Percentiles rank a stretch among this genome's conserved stretches.
These are phyloP conservation scores for Aphelocoma californica DNA, from an alignment of 2,797 vertebrate species.

Conservation along the genomic window DNA sequence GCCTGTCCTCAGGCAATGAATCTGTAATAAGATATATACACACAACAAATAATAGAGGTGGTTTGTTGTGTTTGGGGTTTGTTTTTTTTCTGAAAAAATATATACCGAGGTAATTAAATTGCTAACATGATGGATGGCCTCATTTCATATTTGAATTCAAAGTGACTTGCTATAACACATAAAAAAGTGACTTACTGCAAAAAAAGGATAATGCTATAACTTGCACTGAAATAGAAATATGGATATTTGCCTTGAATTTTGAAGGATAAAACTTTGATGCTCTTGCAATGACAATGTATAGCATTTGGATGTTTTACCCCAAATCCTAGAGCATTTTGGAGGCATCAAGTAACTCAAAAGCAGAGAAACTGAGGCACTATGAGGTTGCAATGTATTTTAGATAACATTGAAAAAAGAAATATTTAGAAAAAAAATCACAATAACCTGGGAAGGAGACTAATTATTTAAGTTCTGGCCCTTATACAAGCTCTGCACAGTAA, in stretches of 20 bases:
- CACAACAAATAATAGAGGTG: conserved; percentile 80
- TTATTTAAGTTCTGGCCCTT: background rate
- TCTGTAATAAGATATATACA: conserved; percentile 87
- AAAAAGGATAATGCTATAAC: conserved; percentile 24
- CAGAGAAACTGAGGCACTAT: background rate
- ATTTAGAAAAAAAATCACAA: background rate
- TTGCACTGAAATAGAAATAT: conserved; percentile 43
- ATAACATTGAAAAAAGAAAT: background rate
- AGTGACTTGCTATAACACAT: conserved; percentile 74
- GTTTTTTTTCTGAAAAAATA: conserved; percentile 82
- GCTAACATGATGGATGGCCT: conserved; percentile 96
- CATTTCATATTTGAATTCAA: conserved; percentile 86
- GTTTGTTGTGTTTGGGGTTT: conserved; percentile 67
- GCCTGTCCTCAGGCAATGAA: conserved; percentile 80
- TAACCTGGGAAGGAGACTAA: background rate
- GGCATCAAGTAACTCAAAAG: background rate
- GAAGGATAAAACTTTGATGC: background rate
- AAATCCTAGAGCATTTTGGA: background rate
- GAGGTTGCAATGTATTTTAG: background rate
- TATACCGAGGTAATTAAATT: conserved; percentile 96
- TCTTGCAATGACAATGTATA: background rate
- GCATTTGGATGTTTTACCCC: background rate
- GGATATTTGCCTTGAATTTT: conserved; percentile 36
- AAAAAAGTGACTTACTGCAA: conserved; percentile 49
- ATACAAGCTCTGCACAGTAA: background rate